Percentiles rank a stretch among this genome's conserved stretches.
Evolutionary conservation across 2,888 invertebrate species (phyloP).

Genomic region (Malthinus flaveolus): DNA sequence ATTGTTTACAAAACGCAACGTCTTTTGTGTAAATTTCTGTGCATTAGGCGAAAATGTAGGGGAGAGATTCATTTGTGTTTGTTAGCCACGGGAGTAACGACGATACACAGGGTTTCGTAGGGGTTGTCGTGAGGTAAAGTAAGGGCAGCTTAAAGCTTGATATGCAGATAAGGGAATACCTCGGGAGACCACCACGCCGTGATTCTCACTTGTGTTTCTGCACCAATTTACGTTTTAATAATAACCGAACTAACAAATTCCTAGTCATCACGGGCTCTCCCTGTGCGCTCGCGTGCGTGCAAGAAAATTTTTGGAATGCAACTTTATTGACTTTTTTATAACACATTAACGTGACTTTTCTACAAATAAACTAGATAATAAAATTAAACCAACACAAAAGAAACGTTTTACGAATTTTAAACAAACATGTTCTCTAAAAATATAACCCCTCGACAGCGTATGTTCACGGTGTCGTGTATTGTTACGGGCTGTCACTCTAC

Average conservation of each 20-base stretch:
- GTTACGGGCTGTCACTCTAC: conserved; percentile 37
- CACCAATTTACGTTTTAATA: conserved; percentile 25
- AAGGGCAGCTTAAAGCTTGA: conserved; percentile 21
- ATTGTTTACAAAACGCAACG: conserved; percentile 33
- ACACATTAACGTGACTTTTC: conserved; percentile 33
- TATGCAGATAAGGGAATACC: conserved; percentile 31
- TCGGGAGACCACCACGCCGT: conserved; percentile 26
- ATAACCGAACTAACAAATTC: conserved; percentile 1
- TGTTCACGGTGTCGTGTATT: conserved; percentile 32
- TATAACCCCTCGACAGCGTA: conserved; percentile 29
- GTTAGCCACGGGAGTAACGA: conserved; percentile 24
- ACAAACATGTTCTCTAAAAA: conserved; percentile 38
- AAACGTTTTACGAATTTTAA: conserved; percentile 25
- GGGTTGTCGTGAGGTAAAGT: conserved; percentile 14
- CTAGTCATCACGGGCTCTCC: too few relatives aligned
- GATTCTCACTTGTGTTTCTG: conserved; percentile 30
- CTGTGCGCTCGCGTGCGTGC: too few relatives aligned
- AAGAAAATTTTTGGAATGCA: conserved; percentile 6
- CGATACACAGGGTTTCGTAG: conserved; percentile 11
- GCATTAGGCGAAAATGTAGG: conserved; percentile 23
- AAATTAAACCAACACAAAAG: conserved; percentile 27
- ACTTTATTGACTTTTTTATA: conserved; percentile 21
- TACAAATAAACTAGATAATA: conserved; percentile 34
- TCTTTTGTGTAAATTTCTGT: conserved; percentile 30
- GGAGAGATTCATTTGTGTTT: conserved; percentile 29